A percentile compares a stretch with the other conserved stretches of the same genome.
These are phyloP conservation scores for Lithodes maja DNA, from an alignment of 2,888 invertebrate species.

Conservation along the genomic window DNA sequence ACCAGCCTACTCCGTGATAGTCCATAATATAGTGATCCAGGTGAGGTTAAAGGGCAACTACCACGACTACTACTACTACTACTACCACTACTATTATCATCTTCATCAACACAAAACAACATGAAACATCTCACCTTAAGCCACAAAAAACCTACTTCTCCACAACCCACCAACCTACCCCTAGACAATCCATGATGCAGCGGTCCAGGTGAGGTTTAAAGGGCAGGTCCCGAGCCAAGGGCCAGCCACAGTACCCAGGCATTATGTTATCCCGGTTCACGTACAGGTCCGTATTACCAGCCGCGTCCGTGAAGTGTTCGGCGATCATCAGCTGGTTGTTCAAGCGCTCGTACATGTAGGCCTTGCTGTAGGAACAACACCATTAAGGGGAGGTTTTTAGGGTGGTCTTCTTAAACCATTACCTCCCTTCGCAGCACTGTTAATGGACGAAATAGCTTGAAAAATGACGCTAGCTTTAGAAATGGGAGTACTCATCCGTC, in stretches of 20 bases:
- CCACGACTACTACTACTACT: no score
- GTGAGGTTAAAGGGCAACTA: constrained; percentile 13
- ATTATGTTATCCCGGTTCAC: constrained; percentile 43
- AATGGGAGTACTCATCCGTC: no score
- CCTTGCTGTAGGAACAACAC: constrained; percentile 16
- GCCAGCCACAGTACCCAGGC: constrained; percentile 54
- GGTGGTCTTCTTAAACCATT: no score
- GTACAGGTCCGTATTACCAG: constrained; percentile 39
- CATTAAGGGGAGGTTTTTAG: no score
- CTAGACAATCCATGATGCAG: constrained; percentile 40
- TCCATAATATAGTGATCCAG: constrained; percentile 35
- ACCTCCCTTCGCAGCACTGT: no score
- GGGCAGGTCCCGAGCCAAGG: constrained; percentile 31
- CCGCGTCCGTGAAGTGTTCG: constrained; percentile 40
- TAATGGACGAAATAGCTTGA: no score
- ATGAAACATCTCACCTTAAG: no score
- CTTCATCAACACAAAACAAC: no score
- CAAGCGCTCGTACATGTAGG: constrained; percentile 47
- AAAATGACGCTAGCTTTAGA: no score
- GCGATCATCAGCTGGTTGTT: constrained; percentile 33
- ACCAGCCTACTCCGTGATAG: constrained; percentile 32
- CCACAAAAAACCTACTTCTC: no score
- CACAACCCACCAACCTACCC: neutral
- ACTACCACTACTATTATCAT: no score
- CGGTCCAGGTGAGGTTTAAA: constrained; percentile 35